Base-by-base conservation (phyloP, 2,113 vertebrate genomes). In the Neopipo cinnamomea region DNA sequence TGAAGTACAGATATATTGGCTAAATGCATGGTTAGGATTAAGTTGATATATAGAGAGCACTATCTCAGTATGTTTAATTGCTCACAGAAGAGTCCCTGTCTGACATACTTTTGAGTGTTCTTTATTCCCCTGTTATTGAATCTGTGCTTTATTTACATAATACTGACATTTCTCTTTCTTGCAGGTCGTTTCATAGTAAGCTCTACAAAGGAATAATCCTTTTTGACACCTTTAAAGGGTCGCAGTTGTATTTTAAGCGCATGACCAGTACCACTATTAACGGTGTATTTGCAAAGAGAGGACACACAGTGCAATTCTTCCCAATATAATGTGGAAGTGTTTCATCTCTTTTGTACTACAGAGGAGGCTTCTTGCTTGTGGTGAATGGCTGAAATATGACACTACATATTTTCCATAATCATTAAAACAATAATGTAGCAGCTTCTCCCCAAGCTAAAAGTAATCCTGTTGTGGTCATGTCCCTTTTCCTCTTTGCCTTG, bases 71-170 rank as follows among this genome's bases (percentile, higher is more conserved):
- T 66, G 88, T 49, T 90, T 95, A 94, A 95, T 91, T 88, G 75
- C 71, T 90, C 46, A 14, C n/a, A 68, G 65, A 84, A 84, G 87
- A 93, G 74, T 86, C 72, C 52, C 66, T 1, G 31, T 68, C 73
- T 81, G 83, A 87, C 68, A 59, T 1, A 52, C 41, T 73, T 86
- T 93, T 89, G 56, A 91, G 47, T 65, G 35, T 61, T 75, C 73
- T 78, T 56, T 92, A 15, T 76, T 85, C 71, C 89, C 58, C 30
- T 52, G 53, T 87, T 93, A 81, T 41, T 91, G 80, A 67, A 5
- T 86, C 66, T 74, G 53, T 52, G 56, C 61, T 96, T 93, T 91
- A 94, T 92, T 92, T 96, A 92, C 73, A 72, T 95, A 96, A 92
- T 75, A 91, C 68, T 92, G 83, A 21, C 73, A 78, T 37, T 91